Evolutionary conservation across 2,797 vertebrate genomes (phyloP), one percentile per base, ranked within the genome.

Genomic region (Petrocephalus sullivani): DNA sequence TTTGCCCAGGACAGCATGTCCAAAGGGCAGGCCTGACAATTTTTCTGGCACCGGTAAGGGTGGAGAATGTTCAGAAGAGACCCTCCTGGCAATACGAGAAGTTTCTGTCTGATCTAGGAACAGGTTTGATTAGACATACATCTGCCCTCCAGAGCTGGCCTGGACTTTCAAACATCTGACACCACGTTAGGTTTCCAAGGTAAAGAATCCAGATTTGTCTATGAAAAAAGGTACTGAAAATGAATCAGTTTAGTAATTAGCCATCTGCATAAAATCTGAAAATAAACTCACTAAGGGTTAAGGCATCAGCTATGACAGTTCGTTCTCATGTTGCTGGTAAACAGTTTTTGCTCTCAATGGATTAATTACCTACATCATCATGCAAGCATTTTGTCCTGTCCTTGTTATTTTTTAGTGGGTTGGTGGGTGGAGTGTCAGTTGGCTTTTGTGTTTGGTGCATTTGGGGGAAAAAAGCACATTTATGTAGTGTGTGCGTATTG

Each of bases 131-230:
- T 33, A 37, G 64, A 71, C 64, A 14, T 71, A 71, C 64, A 71
- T 71, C 64, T 67, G 61, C 61, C 64, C 64, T 71, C 4, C 61
- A 51, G 88, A 84, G 81, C 84, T 83, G 64, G 64, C 12, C 64
- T 71, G 64, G 28, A 71, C 28, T 71, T 4, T 14, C 10, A 33
- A 71, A 71, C 64, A 37, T 71, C 23, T 71, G 64, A 71, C 64
- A 71, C 64, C 64, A 71, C 33, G 28, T 33, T 71, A 71, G 3
- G 23, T 71, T 71, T 33, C 64, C 23, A 71, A 33, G 64, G 10
- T 67, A 67, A 67, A 67, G 64, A 67, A 71, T 71, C 23, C 64
- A 10, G 64, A 71, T 71, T 71, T 71, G 64, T 67, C 64, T 67
- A 67, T 67, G 64, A 67, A 37, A 67, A 33, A 14, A 23, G 64